Evolutionary conservation across 92 coral and sea anemone genomes (phyloP), one percentile per base, ranked within the genome.

Genomic region (Siderastrea radians): DNA sequence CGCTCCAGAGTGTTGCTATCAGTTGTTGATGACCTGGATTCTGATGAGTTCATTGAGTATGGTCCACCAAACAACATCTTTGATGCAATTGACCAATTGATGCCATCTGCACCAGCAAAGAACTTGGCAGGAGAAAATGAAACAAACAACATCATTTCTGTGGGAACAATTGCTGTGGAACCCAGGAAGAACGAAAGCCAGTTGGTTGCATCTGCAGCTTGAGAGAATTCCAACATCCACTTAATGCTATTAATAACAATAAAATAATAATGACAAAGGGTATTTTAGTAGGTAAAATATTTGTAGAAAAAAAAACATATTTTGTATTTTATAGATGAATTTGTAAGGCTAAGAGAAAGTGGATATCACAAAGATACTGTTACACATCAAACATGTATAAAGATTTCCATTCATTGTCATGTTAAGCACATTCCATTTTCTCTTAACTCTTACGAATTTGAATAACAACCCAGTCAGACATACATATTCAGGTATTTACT

Each of bases 1-100:
- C 98, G 96, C 61, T 95, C 98, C 60, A 77, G 98, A 76, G 98
- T 95, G 84, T 84, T 95, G 75, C 80, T 95, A 55, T 95, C 98
- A 49, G 98, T 95, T 81, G 90, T 86, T 59, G 98, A 95, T 59
- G 96, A 94, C 47, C 48, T 93, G 77, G 97, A 94, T 15, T 87
- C 88, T 12, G 98, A 95, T 5, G 98, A 95, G 47, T 82, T 86
- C 70, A 59, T 91, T 6, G 96, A 93, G 6, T 91, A 76, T 66
- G 90, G 88, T 50, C 93, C 93, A 3, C 74, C 96, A 8, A 87
- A 90, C 7, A 95, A 76, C 82, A 88, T 94, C 48, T 87, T 93
- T 81, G 98, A 95, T 70, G 85, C 93, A 49, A 91, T 92, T 52
- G 98, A 93, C 15, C 85, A 92, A 16, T 89, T 94, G 63, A 86